Base-by-base conservation (phyloP, 2,888 invertebrate genomes). In the Cephus rjabovi region DNA sequence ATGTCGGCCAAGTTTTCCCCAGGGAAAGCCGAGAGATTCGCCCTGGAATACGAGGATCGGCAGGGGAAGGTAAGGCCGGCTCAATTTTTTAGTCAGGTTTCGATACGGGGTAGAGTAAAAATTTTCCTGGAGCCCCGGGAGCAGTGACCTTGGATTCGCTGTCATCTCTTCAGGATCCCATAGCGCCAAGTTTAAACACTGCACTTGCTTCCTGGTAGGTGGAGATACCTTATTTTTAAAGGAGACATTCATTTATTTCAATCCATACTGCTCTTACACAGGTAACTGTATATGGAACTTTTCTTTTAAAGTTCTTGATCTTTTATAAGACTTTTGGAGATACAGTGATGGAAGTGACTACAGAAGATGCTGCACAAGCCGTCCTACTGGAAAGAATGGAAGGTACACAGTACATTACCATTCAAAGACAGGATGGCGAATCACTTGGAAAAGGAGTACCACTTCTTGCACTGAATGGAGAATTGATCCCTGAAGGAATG, bases 371-470 rank as follows among this genome's bases (percentile, higher is more conserved):
- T n/a, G 88, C 90, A 4, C 91, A 91, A 74, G 85, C 91, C 0
- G 91, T 91, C 31, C 83, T 91, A 34, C 81, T 91, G 35, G 90
- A 90, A 75, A 89, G 90, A 31, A 91, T 91, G 88, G 91, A 91
- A 77, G 91, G 90, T 9, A 84, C 91, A 0, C 92, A 92, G 74
- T 92, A 92, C 71, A 92, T 92, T 37, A 91, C 91, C 30, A 91
- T 92, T 79, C 92, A 92, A 76, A 85, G 92, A 79, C 87, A 87
- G 1, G 91, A 91, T 35, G 90, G 88, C 4, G 91, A 91, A 80
- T 80, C 87, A 4, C 80, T 91, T n/a, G 85, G 87, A 69, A 91
- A 91, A 81, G 89, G 89, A 15, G 90, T 90, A 6, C 89, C 91
- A 1, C 82, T 91, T 11, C 85, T 91, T 68, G 87, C 91, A 11